Evolutionary conservation across 2,797 vertebrate genomes (phyloP).

Genomic region (Eremophila alpestris): DNA sequence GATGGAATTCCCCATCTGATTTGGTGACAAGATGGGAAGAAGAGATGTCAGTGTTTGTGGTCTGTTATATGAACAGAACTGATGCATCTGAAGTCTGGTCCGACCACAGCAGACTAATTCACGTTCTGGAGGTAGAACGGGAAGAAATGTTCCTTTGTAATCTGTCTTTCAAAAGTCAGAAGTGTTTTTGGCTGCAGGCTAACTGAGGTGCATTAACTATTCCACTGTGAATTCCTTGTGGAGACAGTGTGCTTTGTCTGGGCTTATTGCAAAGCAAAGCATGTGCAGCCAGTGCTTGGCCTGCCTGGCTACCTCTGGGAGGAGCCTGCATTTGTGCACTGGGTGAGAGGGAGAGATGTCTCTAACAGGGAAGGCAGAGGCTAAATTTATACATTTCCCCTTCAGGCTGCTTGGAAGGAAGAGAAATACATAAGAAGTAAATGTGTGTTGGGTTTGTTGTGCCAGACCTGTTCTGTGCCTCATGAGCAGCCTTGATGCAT

Average conservation of each 20-base stretch:
- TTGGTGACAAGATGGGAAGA: neutral
- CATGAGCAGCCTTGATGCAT: neutral
- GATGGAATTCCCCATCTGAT: neutral
- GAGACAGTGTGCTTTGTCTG: neutral
- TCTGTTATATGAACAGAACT: neutral
- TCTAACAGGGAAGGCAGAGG: neutral
- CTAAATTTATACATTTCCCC: neutral
- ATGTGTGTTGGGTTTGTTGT: neutral
- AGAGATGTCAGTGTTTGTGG: neutral
- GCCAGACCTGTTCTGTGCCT: neutral
- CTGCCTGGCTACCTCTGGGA: neutral
- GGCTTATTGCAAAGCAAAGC: neutral
- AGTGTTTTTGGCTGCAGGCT: conserved; percentile 29
- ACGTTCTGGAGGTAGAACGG: neutral
- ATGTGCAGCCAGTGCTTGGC: conserved; percentile 1
- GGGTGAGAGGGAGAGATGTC: neutral
- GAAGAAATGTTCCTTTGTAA: neutral
- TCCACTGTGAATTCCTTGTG: conserved; percentile 14
- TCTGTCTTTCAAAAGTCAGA: neutral
- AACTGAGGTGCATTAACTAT: conserved; percentile 26
- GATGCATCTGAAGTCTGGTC: neutral
- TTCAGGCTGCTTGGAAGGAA: neutral
- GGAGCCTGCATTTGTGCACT: neutral
- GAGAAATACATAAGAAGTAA: neutral
- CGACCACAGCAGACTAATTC: neutral